Percentiles rank a stretch among this genome's conserved stretches.
phyloP scores from a whole-genome alignment of 2,797 vertebrate species.

The Crotalus adamanteus region DNA sequence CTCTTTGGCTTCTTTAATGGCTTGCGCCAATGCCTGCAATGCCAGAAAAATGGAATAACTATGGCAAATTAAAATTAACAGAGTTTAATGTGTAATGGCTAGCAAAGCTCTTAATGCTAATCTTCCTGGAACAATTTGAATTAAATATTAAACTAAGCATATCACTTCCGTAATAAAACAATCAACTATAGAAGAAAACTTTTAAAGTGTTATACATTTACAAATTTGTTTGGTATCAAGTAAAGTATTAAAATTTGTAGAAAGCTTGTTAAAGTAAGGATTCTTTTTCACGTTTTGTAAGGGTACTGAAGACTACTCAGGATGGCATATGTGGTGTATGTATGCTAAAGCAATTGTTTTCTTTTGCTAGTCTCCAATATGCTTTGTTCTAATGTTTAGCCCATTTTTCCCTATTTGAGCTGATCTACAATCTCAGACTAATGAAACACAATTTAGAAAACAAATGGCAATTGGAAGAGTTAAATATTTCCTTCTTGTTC shows the following conservation, averaged over 20 bases:
- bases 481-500: no score
- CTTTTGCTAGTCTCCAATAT: not conserved
- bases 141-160: not conserved
- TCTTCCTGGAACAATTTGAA: not conserved
- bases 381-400: not conserved
- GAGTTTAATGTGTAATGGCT: not conserved
- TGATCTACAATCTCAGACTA: not conserved
- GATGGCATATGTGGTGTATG: not conserved
- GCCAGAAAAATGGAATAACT: slow-evolving; percentile 54
- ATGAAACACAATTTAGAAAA: not conserved
- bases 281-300: not conserved
- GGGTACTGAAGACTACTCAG: not conserved
- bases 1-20: slow-evolving; percentile 99
- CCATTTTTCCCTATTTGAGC: no score
- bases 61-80: slow-evolving; percentile 16
- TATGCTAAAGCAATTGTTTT: not conserved
- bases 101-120: not conserved
- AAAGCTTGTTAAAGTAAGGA: not conserved
- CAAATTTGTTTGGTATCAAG: not conserved
- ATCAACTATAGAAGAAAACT: not conserved
- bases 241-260: not conserved
- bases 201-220: not conserved
- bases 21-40: slow-evolving; percentile 92
- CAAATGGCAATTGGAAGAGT: not conserved
- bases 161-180: not conserved